Conservation (phyloP, 1,140 invertebrate species). For the Sycophaga agraensis region DNA sequence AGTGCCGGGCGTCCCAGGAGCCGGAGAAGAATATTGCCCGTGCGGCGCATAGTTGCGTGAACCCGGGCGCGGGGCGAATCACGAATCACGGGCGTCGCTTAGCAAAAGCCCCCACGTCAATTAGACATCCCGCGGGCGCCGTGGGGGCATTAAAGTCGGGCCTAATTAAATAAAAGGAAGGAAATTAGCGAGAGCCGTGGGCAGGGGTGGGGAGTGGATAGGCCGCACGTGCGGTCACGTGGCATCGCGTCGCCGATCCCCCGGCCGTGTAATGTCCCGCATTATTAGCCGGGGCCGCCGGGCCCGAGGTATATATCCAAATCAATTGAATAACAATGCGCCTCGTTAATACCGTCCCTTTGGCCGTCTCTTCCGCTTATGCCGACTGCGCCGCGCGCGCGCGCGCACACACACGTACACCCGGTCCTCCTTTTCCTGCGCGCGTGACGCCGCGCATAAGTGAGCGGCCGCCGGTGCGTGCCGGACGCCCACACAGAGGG, state of each 20-base stretch:
- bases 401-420: too few relatives aligned
- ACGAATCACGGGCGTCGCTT: too few relatives aligned
- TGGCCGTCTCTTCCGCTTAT: not conserved
- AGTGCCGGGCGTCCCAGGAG: too few relatives aligned
- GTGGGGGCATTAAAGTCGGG: not conserved
- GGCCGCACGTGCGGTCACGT: conserved; percentile 44
- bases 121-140: too few relatives aligned
- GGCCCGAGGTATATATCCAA: conserved; percentile 24
- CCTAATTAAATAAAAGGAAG: conserved; percentile 55
- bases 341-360: conserved; percentile 38
- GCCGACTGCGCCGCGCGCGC: too few relatives aligned
- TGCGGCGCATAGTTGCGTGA: too few relatives aligned
- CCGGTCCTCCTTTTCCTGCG: too few relatives aligned
- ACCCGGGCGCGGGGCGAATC: too few relatives aligned
- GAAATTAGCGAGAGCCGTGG: too few relatives aligned
- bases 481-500: not conserved
- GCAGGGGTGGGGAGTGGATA: conserved; percentile 36
- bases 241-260: conserved; percentile 21
- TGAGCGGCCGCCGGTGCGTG: not conserved
- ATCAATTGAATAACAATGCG: conserved; percentile 46
- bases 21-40: too few relatives aligned
- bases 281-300: conserved; percentile 39
- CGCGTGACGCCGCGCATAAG: not conserved
- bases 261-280: conserved; percentile 36
- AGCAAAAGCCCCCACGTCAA: too few relatives aligned